Base-by-base conservation (phyloP, 2,797 vertebrate species). In the Coluber constrictor region DNA sequence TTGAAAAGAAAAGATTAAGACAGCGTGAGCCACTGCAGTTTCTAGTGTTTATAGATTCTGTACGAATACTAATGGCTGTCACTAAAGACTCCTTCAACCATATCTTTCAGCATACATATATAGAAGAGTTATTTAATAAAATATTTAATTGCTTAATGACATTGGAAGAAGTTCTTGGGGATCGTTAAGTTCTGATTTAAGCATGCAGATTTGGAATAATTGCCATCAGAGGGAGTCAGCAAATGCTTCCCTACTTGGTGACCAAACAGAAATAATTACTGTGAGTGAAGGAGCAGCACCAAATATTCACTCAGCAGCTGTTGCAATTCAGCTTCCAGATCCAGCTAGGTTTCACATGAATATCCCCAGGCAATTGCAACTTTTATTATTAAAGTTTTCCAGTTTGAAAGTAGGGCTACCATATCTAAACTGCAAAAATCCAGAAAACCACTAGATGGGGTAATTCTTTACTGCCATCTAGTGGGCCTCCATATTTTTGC, bases 111-210 rank as follows among this genome's bases (percentile, higher is more conserved):
- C 43, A 86, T 91, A 93, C 94, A 88, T 95, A 96, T n/a, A 16
- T 95, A 83, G 37, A 25, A 47, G 74, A 47, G 97, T 93, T 94
- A 63, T 60, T 27, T 20, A 61, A 37, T 86, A 56, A 97, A 94
- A 90, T 96, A 95, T 95, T 96, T 97, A 96, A 96, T 97, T 96
- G 94, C 95, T 95, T 96, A 96, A 96, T 94, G 93, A 96, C 93
- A 89, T 20, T 93, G 91, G 95, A 94, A 97, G 93, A 95, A 94
- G 93, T 94, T 95, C 91, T 94, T 96, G 94, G 91, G 95, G 94
- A 94, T 95, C 89, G 92, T 96, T 97, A 95, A 55, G 91, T 96
- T 96, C 96, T 95, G 94, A 91, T 94, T 96, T 95, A 94, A 96
- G 95, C 70, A 86, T 3, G 56, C 87, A 95, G 91, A 94, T 13